Conservation (phyloP, 2,113 vertebrate genomes). For the Macrotis lagotis region DNA sequence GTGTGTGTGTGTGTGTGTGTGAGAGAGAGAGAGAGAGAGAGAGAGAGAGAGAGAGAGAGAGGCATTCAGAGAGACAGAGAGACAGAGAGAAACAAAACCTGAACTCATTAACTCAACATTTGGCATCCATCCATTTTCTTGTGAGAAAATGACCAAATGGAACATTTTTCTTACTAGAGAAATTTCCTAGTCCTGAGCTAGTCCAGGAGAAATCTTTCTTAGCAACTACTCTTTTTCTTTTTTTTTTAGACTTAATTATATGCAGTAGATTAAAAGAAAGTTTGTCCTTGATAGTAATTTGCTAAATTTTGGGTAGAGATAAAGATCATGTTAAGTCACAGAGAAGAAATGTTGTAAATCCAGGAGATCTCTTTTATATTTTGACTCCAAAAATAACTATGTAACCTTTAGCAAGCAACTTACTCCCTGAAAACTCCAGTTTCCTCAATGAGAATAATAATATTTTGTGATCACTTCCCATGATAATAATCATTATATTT, state of each 20-base stretch:
- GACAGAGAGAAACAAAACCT: neutral
- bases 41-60: neutral
- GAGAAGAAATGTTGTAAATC: neutral
- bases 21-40: too few species aligned
- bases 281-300: neutral
- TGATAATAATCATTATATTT: neutral
- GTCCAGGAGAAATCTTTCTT: neutral
- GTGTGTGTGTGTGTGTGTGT: too few species aligned
- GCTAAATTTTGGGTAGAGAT: neutral
- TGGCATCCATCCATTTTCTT: neutral
- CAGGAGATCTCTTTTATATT: neutral
- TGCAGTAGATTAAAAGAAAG: neutral
- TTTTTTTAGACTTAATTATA: neutral
- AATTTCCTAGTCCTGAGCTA: neutral
- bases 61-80: neutral
- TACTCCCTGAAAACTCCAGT: neutral
- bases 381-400: neutral
- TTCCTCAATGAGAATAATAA: neutral
- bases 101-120: neutral
- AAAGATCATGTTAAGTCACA: neutral
- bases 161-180: conserved; percentile 3
- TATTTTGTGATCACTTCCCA: neutral
- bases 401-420: neutral
- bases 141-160: neutral
- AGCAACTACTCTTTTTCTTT: neutral